These are phyloP conservation scores for Yponomeuta cagnagella DNA, from an alignment of 2,888 invertebrate species.

Conservation along the genomic window DNA sequence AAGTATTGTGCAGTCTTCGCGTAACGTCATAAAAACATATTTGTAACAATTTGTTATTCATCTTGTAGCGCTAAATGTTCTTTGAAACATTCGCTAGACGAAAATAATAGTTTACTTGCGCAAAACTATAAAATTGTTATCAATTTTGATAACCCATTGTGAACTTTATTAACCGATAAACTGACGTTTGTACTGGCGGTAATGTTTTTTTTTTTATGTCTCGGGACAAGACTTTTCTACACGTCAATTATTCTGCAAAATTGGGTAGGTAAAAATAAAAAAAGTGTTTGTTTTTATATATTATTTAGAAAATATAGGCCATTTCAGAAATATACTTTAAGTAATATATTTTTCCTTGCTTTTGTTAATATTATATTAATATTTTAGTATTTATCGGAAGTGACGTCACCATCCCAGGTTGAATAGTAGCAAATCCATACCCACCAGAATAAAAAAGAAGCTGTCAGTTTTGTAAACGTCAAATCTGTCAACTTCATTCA, in stretches of 20 bases:
- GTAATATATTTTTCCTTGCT: no score
- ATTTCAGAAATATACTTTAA: no score
- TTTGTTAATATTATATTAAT: no score
- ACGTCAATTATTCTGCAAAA: neutral
- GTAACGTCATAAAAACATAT: constrained; percentile 36
- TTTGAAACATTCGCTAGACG: neutral
- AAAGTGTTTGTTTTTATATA: no score
- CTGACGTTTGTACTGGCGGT: constrained; percentile 8
- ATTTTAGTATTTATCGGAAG: no score
- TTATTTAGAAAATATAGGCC: no score
- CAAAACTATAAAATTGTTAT: constrained; percentile 32
- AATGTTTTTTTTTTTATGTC: constrained; percentile 2
- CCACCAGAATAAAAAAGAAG: no score
- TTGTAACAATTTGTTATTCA: constrained; percentile 46
- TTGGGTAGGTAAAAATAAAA: no score
- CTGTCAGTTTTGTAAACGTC: no score
- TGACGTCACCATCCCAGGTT: no score
- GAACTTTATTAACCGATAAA: constrained; percentile 43
- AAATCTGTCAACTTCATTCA: no score
- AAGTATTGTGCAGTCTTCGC: constrained; percentile 31
- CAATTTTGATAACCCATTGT: constrained; percentile 63
- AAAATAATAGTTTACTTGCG: neutral
- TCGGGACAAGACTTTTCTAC: neutral
- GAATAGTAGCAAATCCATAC: no score
- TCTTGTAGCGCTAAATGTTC: constrained; percentile 32